Conservation (phyloP, 2,797 vertebrate genomes). For the Kryptolebias ocellatus region DNA sequence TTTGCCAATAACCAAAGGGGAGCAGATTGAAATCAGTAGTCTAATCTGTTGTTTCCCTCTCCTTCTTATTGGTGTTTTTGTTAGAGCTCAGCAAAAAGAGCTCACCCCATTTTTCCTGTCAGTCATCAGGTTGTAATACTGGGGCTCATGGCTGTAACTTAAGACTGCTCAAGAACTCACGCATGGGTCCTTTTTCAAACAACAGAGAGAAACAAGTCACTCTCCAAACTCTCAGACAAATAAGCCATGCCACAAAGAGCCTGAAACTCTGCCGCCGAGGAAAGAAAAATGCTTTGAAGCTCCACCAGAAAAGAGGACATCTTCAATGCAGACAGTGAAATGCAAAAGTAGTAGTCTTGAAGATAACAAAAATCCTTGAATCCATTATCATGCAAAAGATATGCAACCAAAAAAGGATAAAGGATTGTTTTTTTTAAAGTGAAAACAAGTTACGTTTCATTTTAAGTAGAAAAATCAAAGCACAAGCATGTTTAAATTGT, state of each 20-base stretch:
- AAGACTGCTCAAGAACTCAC: slow-evolving; percentile 76
- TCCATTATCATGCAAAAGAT: slow-evolving; percentile 29
- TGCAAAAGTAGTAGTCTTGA: slow-evolving; percentile 22
- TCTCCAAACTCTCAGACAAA: slow-evolving; percentile 84
- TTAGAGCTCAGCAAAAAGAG: slow-evolving; percentile 70
- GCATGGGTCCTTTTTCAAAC: slow-evolving; percentile 73
- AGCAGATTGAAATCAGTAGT: slow-evolving; percentile 79
- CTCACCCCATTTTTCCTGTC: slow-evolving; percentile 82
- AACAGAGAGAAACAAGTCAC: slow-evolving; percentile 81
- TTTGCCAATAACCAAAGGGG: slow-evolving; percentile 82
- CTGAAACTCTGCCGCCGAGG: slow-evolving; percentile 80
- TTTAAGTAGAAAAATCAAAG: too few relatives aligned
- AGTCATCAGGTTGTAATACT: slow-evolving; percentile 86
- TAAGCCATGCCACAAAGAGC: slow-evolving; percentile 84
- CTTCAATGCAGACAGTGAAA: slow-evolving; percentile 46
- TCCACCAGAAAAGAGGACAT: slow-evolving; percentile 77
- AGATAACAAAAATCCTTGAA: slow-evolving; percentile 42
- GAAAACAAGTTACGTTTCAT: neutral
- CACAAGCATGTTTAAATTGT: slow-evolving; percentile 19
- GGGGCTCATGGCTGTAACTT: slow-evolving; percentile 79
- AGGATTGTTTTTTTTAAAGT: too few relatives aligned
- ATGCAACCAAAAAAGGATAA: too few relatives aligned
- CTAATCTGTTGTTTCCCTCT: slow-evolving; percentile 80
- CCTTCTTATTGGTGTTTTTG: slow-evolving; percentile 82
- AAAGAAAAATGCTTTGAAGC: slow-evolving; percentile 85